Conservation (phyloP, 2,797 vertebrate species). For the Schizothorax lantsangensis region DNA sequence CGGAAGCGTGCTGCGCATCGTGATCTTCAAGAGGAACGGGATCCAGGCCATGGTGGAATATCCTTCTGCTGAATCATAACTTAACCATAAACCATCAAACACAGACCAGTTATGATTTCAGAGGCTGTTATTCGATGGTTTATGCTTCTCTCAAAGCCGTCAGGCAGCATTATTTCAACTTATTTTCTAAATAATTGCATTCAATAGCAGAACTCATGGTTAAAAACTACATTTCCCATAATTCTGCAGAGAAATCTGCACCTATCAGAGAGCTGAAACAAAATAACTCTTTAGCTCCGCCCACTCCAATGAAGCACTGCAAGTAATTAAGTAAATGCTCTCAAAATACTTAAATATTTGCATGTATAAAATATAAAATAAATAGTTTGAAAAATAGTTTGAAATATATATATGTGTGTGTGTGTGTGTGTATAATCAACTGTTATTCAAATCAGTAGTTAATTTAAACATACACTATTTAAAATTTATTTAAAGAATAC, state of each 20-base stretch:
- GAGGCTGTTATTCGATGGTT: not conserved
- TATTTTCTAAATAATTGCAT: not conserved
- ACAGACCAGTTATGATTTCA: not conserved
- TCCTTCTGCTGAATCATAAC: constrained; percentile 76
- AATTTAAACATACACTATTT: not conserved
- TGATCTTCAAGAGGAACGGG: constrained; percentile 97
- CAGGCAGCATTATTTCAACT: not conserved
- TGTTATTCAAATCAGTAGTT: no score
- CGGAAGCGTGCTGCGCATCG: constrained; percentile 93
- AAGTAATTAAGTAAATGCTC: not conserved
- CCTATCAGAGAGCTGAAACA: not conserved
- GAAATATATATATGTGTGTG: not conserved
- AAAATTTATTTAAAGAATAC: not conserved
- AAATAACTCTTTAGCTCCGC: not conserved
- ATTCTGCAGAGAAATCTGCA: not conserved
- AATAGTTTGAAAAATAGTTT: not conserved
- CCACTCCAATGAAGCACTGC: not conserved
- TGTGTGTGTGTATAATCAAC: not conserved
- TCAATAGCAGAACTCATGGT: not conserved
- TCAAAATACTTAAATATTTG: not conserved
- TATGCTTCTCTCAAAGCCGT: not conserved
- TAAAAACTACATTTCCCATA: not conserved
- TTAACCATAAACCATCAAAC: not conserved
- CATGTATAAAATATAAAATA: not conserved
- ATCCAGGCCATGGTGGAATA: constrained; percentile 99